Conservation (phyloP, 2,888 invertebrate species). For the Clepsis dumicolana region DNA sequence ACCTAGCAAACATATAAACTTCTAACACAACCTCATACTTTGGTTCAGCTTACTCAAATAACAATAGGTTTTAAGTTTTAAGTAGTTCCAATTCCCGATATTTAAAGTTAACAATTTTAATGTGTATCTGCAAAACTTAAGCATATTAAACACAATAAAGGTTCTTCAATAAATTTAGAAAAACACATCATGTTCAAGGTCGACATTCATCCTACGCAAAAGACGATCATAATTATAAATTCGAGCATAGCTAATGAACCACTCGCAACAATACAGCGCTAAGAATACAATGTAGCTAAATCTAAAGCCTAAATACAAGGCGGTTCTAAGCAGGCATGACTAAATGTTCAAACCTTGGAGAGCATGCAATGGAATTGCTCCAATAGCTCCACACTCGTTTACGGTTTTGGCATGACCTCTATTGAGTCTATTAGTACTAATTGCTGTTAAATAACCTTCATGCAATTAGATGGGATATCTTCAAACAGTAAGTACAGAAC, state of each 20-base stretch:
- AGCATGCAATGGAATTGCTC: conserved; percentile 1
- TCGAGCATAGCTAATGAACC: conserved; percentile 24
- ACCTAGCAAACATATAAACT: not conserved
- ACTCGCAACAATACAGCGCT: conserved; percentile 10
- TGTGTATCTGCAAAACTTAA: not conserved
- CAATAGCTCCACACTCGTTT: not conserved
- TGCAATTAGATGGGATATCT: conserved; percentile 9
- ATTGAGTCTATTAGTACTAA: conserved; percentile 11
- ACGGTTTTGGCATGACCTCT: not conserved
- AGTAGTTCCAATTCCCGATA: not conserved
- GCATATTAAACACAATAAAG: conserved; percentile 1
- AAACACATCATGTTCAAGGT: conserved; percentile 8
- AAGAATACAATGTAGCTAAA: conserved; percentile 18
- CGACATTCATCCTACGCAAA: conserved; percentile 9
- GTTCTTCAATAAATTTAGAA: conserved; percentile 1
- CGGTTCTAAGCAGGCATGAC: conserved; percentile 4
- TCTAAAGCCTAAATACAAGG: conserved; percentile 17
- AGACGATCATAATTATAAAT: conserved; percentile 15
- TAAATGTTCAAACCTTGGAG: not conserved
- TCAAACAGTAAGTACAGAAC: conserved; percentile 8
- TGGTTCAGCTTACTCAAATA: conserved; percentile 6
- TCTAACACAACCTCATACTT: conserved; percentile 20
- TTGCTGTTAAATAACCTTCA: conserved; percentile 9
- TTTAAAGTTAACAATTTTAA: not conserved
- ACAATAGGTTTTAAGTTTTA: not conserved